Percentiles rank a stretch among this genome's conserved stretches.
Evolutionary conservation across 2,888 invertebrate genomes (phyloP).

Genomic region (Lasioglossum calceatum): DNA sequence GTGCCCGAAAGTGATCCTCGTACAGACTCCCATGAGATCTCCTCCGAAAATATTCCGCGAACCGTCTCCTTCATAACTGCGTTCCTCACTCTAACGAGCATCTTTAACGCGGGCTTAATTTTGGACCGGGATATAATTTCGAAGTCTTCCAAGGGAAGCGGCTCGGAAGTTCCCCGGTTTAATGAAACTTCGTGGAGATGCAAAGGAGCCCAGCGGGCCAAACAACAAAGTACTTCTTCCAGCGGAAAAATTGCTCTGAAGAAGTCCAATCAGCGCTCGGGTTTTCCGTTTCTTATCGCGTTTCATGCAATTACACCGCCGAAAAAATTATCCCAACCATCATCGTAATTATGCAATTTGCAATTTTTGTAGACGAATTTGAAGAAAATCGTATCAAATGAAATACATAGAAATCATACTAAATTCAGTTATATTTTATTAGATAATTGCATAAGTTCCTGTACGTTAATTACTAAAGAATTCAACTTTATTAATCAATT

Average conservation of each 20-base stretch:
- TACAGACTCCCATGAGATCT: background rate
- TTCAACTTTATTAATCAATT: too few relatives aligned
- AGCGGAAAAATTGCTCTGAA: background rate
- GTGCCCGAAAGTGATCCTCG: background rate
- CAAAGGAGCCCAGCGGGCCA: background rate
- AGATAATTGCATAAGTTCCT: too few relatives aligned
- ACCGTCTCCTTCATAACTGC: background rate
- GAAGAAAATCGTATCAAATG: too few relatives aligned
- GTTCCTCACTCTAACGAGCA: background rate
- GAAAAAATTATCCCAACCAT: background rate
- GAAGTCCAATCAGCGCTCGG: background rate
- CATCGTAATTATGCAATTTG: background rate
- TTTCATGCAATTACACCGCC: background rate
- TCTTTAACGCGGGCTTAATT: background rate
- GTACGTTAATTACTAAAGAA: too few relatives aligned
- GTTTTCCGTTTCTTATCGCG: background rate
- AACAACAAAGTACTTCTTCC: background rate
- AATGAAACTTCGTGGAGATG: conserved; percentile 2
- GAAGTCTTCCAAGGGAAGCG: background rate
- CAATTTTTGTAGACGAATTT: too few relatives aligned
- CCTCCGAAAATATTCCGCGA: background rate
- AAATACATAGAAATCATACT: too few relatives aligned
- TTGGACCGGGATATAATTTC: background rate
- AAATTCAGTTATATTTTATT: too few relatives aligned
- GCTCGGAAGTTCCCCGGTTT: background rate